Percentiles rank a stretch among this genome's conserved stretches.
These are phyloP conservation scores for Cryptotis parvus DNA, from an alignment of 2,113 vertebrate species.

Conservation along the genomic window DNA sequence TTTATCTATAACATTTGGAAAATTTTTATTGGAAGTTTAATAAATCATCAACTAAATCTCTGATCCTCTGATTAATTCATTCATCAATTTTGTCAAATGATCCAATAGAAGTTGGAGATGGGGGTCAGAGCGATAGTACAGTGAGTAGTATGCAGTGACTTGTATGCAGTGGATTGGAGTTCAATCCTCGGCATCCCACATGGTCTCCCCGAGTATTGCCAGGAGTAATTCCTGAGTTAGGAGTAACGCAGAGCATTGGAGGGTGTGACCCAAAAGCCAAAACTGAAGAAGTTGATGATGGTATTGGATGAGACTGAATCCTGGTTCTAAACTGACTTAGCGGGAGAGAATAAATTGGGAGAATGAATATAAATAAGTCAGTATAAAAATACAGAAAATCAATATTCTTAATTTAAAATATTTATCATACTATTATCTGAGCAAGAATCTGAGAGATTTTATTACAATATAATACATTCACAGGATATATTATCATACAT, in stretches of 20 bases:
- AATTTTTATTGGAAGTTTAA: background rate
- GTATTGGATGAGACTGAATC: background rate
- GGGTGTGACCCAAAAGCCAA: too few species aligned
- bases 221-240: too few species aligned
- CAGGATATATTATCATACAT: too few species aligned
- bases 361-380: background rate
- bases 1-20: background rate
- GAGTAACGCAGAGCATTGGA: too few species aligned
- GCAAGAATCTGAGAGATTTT: background rate
- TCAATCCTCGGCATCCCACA: too few species aligned
- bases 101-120: background rate
- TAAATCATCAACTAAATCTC: background rate
- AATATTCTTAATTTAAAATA: conserved; percentile 22
- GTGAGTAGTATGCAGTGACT: too few species aligned
- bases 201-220: too few species aligned
- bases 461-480: too few species aligned
- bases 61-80: background rate
- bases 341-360: background rate
- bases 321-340: background rate
- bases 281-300: too few species aligned
- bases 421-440: background rate
- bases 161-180: too few species aligned
- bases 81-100: background rate
- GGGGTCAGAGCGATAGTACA: too few species aligned
- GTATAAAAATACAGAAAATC: background rate